Conservation (phyloP, 2,888 invertebrate genomes). For the Cheilosia vernalis region DNA sequence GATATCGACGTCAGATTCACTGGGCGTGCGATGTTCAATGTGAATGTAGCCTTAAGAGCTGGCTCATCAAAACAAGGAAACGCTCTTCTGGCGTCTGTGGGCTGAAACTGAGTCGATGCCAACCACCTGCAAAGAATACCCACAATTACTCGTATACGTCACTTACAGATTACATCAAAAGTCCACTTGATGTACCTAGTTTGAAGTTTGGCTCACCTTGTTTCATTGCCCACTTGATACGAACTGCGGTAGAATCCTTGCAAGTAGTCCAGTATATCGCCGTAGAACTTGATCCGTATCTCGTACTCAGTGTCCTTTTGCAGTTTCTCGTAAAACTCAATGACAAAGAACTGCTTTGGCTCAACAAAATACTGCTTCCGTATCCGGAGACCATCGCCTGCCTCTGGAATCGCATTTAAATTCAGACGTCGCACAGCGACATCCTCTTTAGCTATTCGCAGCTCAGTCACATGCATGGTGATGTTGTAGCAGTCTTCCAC, state of each 20-base stretch:
- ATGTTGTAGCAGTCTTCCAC: slow-evolving; percentile 86
- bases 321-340: slow-evolving; percentile 86
- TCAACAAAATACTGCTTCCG: slow-evolving; percentile 85
- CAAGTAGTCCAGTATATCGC: slow-evolving; percentile 89
- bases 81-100: slow-evolving; percentile 91
- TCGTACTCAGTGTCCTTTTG: slow-evolving; percentile 86
- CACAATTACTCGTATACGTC: slow-evolving; percentile 49
- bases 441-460: slow-evolving; percentile 86
- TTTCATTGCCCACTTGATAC: slow-evolving; percentile 88
- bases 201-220: slow-evolving; percentile 85
- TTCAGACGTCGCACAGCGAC: slow-evolving; percentile 83
- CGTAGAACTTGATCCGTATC: slow-evolving; percentile 88
- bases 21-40: slow-evolving; percentile 89
- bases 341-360: slow-evolving; percentile 88
- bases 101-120: slow-evolving; percentile 92
- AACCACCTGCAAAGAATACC: slow-evolving; percentile 87
- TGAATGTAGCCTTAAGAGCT: slow-evolving; percentile 91
- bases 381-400: slow-evolving; percentile 78
- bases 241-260: slow-evolving; percentile 93
- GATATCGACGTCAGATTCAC: slow-evolving; percentile 90
- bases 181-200: slow-evolving; percentile 9
- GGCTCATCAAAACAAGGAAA: slow-evolving; percentile 96
- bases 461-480: slow-evolving; percentile 89
- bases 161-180: slow-evolving; percentile 40
- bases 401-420: slow-evolving; percentile 42